Base-by-base conservation (phyloP, 2,888 invertebrate species). In the Cerceris ruficornis region DNA sequence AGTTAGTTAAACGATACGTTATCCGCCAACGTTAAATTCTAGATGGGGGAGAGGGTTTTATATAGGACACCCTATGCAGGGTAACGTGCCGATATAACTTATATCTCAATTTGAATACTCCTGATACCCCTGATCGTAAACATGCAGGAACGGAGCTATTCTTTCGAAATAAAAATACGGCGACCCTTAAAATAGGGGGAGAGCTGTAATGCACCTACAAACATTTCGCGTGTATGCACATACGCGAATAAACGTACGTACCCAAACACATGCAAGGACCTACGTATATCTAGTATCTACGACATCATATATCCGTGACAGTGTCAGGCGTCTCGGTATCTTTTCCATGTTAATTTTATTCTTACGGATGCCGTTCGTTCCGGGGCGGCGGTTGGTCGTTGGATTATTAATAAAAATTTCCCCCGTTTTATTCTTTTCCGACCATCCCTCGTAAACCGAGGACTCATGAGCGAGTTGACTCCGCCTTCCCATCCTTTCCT, bases 391-490 rank as follows among this genome's bases (percentile, higher is more conserved):
- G 77, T 85, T 71, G 72, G 75, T 67, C 71, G 69, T 13, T 42
- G 55, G 75, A 81, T 81, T 85, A 84, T 84, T 85, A 85, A 84
- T 84, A 84, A 82, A 84, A 84, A 82, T 85, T 73, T 84, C 55
- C 75, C 64, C 50, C 58, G 60, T 77, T 83, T 85, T 83, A 85
- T 81, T 79, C 78, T 49, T 75, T 64, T 67, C 59, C 62, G 69
- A 73, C 72, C 72, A 69, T 81, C 81, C 71, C 77, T 79, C 83
- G 76, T 85, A 85, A 85, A 83, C 76, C 70, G 71, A 73, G 62
- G 71, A 67, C 69, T 82, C 80, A 57, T 62, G 74, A 42, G 72
- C 74, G 58, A 71, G 64, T 66, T 59, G 57, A 62, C 69, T 77
- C 71, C 73, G 17, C 59, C 62, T 17, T 39, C 28, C 65, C 69